A percentile compares a stretch with the other conserved stretches of the same genome.
Evolutionary conservation across 1,140 invertebrate species (phyloP).

Genomic region (Schlechtendalia chinensis): DNA sequence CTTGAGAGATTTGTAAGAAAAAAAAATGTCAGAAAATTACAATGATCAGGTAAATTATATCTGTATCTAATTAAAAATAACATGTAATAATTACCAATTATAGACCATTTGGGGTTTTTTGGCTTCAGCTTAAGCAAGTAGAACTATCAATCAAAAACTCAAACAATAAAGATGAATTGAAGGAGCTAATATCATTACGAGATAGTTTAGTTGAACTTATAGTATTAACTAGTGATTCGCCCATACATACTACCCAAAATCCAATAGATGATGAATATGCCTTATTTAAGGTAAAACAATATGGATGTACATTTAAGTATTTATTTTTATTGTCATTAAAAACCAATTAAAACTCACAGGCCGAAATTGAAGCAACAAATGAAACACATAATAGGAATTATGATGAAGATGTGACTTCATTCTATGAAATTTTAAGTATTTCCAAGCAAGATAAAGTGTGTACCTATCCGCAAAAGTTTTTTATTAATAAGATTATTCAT

Average conservation of each 20-base stretch:
- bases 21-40: conserved; percentile 17
- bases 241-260: conserved; percentile 52
- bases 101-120: not conserved
- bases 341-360: not conserved
- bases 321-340: not conserved
- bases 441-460: conserved; percentile 48
- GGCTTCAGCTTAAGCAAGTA: conserved; percentile 15
- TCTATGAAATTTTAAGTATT: conserved; percentile 52
- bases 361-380: too few relatives aligned
- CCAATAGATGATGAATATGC: conserved; percentile 67
- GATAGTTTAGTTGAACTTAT: conserved; percentile 33
- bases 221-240: conserved; percentile 59
- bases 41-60: not conserved
- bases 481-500: not conserved
- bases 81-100: not conserved
- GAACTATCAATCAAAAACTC: not conserved
- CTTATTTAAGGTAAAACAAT: conserved; percentile 64
- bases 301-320: too few relatives aligned
- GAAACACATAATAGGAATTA: conserved; percentile 21
- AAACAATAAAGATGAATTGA: not conserved
- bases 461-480: not conserved
- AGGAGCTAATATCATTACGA: conserved; percentile 14
- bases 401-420: conserved; percentile 50
- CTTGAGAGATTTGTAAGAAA: not conserved
- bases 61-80: not conserved